Percentiles rank a stretch among this genome's conserved stretches.
Conservation (phyloP, 2,888 invertebrate species). For the Dryocosmus kuriphilus region DNA sequence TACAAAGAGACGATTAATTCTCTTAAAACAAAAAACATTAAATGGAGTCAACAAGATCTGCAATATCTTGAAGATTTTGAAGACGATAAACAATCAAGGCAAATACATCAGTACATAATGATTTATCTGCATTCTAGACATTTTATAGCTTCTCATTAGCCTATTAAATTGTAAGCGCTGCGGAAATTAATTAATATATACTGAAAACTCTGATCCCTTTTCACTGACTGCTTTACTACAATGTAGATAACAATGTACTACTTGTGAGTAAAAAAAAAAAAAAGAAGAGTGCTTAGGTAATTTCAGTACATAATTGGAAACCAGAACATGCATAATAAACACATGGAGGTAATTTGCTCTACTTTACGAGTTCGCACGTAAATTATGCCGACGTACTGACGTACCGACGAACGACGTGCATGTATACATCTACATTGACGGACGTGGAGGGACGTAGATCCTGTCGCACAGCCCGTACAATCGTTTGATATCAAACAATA, state of each 20-base stretch:
- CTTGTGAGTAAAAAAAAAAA: not conserved
- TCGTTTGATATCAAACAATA: constrained; percentile 71
- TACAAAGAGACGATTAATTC: not conserved
- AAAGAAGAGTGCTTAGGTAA: constrained; percentile 1
- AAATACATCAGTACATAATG: too few relatives aligned
- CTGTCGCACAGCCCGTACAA: constrained; percentile 56
- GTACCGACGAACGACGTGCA: constrained; percentile 27
- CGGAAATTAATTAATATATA: not conserved
- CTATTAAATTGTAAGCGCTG: not conserved
- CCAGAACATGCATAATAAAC: constrained; percentile 3
- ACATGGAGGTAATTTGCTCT: constrained; percentile 54
- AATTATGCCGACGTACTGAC: constrained; percentile 47
- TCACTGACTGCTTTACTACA: not conserved
- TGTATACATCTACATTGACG: constrained; percentile 55
- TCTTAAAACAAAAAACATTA: not conserved
- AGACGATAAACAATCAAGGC: too few relatives aligned
- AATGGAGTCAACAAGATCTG: not conserved
- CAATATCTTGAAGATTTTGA: too few relatives aligned
- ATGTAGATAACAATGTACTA: too few relatives aligned
- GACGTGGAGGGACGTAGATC: constrained; percentile 57
- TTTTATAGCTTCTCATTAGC: too few relatives aligned
- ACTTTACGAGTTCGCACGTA: constrained; percentile 52
- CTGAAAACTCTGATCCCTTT: too few relatives aligned
- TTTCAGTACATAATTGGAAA: constrained; percentile 12
- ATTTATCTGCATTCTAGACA: too few relatives aligned